Evolutionary conservation across 2,888 invertebrate species (phyloP).

Genomic region (Selenia dentaria): DNA sequence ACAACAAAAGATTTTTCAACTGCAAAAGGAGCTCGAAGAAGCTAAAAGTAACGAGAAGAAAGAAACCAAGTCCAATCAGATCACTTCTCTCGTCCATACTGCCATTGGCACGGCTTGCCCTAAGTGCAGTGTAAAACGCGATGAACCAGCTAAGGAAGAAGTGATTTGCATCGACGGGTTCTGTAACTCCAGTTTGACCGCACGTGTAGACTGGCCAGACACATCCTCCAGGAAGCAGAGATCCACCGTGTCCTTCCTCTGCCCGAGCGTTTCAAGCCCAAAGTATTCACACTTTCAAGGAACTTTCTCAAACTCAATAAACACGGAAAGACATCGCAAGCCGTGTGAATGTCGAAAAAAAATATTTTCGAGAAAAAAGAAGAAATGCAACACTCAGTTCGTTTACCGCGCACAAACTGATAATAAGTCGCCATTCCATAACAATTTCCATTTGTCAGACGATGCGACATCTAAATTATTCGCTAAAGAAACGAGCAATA

Average conservation of each 20-base stretch:
- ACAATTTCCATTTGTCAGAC: neutral
- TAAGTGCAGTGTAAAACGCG: neutral
- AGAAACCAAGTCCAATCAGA: neutral
- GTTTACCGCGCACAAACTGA: conserved; percentile 28
- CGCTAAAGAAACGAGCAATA: conserved; percentile 3
- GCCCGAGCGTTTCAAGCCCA: neutral
- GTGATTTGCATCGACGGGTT: conserved; percentile 3
- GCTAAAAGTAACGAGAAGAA: neutral
- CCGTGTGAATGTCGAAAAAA: conserved; percentile 1
- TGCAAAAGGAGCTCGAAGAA: conserved; percentile 57
- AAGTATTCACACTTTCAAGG: conserved; percentile 1
- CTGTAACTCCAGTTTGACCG: conserved; percentile 1
- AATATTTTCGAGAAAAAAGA: conserved; percentile 23
- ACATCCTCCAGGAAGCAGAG: neutral
- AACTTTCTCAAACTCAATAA: conserved; percentile 8
- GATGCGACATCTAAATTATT: conserved; percentile 12
- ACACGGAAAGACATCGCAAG: conserved; percentile 12
- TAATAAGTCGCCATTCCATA: conserved; percentile 20
- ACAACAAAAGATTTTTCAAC: conserved; percentile 61
- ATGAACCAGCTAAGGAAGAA: conserved; percentile 2
- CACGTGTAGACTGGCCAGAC: neutral
- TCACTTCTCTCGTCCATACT: conserved; percentile 11
- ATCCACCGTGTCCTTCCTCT: conserved; percentile 7
- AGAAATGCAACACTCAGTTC: conserved; percentile 22
- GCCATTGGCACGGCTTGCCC: conserved; percentile 9